Evolutionary conservation across 2,113 vertebrate species (phyloP).

Genomic region (Pavo muticus): DNA sequence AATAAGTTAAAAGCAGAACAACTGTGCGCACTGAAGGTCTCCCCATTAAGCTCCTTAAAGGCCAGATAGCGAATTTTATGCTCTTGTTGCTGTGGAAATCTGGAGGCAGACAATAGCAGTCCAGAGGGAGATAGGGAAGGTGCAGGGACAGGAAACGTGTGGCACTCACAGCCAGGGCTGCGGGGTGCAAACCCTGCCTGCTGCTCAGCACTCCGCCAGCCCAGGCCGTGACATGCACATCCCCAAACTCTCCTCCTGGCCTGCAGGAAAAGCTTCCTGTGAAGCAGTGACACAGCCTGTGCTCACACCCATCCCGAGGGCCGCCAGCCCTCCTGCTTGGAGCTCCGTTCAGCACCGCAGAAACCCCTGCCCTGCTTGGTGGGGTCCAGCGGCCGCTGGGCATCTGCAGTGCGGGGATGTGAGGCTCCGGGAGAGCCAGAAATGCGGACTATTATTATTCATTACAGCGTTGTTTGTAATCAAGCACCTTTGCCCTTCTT

Average conservation of each 20-base stretch:
- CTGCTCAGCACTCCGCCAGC: background rate
- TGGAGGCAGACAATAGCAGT: constrained; percentile 11
- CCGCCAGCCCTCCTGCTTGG: background rate
- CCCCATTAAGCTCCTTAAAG: constrained; percentile 66
- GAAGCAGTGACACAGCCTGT: background rate
- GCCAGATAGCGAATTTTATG: constrained; percentile 38
- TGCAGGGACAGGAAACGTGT: background rate
- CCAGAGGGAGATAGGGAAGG: background rate
- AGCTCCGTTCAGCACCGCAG: background rate
- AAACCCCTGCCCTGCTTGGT: background rate
- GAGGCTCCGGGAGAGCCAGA: background rate
- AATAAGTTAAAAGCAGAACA: constrained; percentile 79
- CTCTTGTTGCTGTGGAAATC: constrained; percentile 20
- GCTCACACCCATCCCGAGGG: background rate
- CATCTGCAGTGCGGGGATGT: background rate
- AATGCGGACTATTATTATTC: background rate
- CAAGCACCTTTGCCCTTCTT: background rate
- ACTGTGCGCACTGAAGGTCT: constrained; percentile 62
- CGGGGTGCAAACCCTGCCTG: background rate
- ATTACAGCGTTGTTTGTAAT: background rate
- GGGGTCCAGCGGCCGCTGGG: background rate
- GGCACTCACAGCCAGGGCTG: background rate
- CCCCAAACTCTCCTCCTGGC: background rate
- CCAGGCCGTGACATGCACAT: background rate
- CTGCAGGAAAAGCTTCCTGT: background rate